Evolutionary conservation across 2,888 invertebrate genomes (phyloP).

Genomic region (Trichacis sp.): DNA sequence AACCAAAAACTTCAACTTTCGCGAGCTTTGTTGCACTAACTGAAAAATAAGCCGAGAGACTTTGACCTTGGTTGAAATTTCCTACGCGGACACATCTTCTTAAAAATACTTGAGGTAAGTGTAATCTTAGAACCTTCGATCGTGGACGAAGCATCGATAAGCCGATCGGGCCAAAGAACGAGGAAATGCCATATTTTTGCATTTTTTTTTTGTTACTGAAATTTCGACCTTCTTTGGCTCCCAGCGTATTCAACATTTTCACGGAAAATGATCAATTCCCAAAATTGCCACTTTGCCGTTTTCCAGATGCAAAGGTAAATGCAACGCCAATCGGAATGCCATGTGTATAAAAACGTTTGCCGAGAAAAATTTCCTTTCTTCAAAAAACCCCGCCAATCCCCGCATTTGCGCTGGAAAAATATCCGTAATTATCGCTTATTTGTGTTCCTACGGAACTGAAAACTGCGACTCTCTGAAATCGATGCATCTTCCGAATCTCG

Average conservation of each 20-base stretch:
- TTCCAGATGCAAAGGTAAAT: background rate
- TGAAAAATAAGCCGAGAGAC: background rate
- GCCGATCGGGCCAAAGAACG: too few species aligned
- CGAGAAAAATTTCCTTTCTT: background rate
- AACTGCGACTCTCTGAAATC: too few species aligned
- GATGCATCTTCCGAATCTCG: too few species aligned
- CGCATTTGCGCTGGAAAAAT: background rate
- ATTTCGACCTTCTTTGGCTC: too few species aligned
- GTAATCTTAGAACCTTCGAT: constrained; percentile 1
- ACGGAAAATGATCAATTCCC: background rate
- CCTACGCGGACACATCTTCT: background rate
- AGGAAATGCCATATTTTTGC: too few species aligned
- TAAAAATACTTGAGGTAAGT: constrained; percentile 7
- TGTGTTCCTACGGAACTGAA: too few species aligned
- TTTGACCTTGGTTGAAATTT: background rate
- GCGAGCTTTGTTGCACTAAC: constrained; percentile 2
- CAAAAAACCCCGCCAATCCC: too few species aligned
- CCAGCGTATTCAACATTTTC: background rate
- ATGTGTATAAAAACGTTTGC: constrained; percentile 39
- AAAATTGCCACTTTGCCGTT: background rate
- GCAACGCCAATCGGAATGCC: constrained; percentile 8
- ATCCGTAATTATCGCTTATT: too few species aligned
- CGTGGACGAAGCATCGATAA: constrained; percentile 1
- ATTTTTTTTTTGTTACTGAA: too few species aligned
- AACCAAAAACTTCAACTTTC: too few species aligned